phyloP scores from a whole-genome alignment of 2,888 invertebrate genomes.

The Eretmocerus hayati region DNA sequence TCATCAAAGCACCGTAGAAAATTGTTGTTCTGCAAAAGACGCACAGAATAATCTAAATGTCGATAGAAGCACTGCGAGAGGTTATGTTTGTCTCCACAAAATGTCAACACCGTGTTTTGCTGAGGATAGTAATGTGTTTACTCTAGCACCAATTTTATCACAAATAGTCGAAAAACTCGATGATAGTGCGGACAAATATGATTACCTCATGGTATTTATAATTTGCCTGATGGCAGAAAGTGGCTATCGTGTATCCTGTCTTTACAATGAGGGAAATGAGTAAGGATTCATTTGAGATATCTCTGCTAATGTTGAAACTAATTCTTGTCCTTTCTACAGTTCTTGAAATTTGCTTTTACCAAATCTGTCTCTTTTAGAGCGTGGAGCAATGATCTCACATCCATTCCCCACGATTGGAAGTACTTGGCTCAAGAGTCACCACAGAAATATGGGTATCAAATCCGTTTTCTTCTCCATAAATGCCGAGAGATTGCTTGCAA shows the following conservation, averaged over 20 bases:
- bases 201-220: constrained; percentile 34
- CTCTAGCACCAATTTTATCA: constrained; percentile 29
- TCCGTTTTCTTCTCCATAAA: constrained; percentile 26
- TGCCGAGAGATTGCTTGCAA: constrained; percentile 28
- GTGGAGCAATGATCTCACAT: constrained; percentile 18
- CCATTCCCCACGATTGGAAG: constrained; percentile 28
- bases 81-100: constrained; percentile 13
- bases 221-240: constrained; percentile 34
- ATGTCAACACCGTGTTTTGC: constrained; percentile 24
- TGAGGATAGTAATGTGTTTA: constrained; percentile 33
- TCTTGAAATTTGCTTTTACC: too few relatives aligned
- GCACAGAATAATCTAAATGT: too few relatives aligned
- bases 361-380: constrained; percentile 5
- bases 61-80: neutral
- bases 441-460: constrained; percentile 27
- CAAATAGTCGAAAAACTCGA: constrained; percentile 24
- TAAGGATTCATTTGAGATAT: too few relatives aligned
- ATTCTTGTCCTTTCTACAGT: too few relatives aligned
- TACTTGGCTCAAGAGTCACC: neutral
- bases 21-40: too few relatives aligned
- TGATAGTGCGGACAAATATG: constrained; percentile 30
- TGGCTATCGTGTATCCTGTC: constrained; percentile 27
- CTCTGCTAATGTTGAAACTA: too few relatives aligned
- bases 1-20: too few relatives aligned
- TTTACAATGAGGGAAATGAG: constrained; percentile 14